Evolutionary conservation across 2,113 vertebrate genomes (phyloP).

Genomic region (Apteryx mantelli): DNA sequence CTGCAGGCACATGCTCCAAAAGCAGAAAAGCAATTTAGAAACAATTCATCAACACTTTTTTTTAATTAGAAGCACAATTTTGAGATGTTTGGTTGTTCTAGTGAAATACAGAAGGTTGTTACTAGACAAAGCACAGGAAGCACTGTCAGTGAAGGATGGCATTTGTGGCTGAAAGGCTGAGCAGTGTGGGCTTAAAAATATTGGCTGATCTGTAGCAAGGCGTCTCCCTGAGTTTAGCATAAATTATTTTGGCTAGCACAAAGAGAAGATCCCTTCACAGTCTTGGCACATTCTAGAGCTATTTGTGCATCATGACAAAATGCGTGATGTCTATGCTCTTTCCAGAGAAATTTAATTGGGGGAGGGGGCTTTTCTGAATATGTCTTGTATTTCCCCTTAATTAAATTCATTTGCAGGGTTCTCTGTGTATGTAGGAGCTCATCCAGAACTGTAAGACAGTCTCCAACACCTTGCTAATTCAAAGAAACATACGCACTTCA

Average conservation of each 20-base stretch:
- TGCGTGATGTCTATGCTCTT: not conserved
- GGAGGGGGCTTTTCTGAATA: not conserved
- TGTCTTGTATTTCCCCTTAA: not conserved
- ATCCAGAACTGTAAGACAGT: not conserved
- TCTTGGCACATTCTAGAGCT: not conserved
- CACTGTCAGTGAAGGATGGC: not conserved
- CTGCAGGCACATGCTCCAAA: accelerated
- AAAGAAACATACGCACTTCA: not conserved
- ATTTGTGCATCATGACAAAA: not conserved
- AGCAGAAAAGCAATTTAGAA: not conserved
- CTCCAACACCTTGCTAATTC: not conserved
- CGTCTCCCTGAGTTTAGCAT: not conserved
- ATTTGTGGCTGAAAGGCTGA: not conserved
- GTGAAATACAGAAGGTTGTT: not conserved
- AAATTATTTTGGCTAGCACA: not conserved
- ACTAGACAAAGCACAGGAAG: not conserved
- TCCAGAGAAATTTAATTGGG: not conserved
- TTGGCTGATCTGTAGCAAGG: not conserved
- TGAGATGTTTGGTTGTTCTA: accelerated
- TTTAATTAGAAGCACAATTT: not conserved
- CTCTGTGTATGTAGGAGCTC: not conserved
- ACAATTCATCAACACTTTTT: not conserved
- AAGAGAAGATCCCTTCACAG: not conserved
- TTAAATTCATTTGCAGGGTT: not conserved
- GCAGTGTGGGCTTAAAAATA: accelerated